These are phyloP conservation scores for Sinella curviseta DNA, from an alignment of 1,140 invertebrate species.

Conservation along the genomic window DNA sequence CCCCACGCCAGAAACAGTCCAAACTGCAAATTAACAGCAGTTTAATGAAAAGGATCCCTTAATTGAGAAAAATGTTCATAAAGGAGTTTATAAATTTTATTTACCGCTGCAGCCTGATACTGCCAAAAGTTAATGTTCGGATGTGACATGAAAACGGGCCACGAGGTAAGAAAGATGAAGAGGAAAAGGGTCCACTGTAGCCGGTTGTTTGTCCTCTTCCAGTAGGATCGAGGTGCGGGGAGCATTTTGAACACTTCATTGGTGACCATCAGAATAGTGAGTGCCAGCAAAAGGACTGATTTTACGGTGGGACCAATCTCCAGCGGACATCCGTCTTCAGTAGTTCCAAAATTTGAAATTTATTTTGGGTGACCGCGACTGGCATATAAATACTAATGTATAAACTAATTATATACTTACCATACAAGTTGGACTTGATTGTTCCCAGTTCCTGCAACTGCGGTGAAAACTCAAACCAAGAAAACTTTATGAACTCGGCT, in stretches of 20 bases:
- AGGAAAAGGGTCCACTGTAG: constrained; percentile 45
- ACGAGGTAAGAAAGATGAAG: constrained; percentile 47
- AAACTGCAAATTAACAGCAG: no score
- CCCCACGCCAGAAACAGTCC: constrained; percentile 76
- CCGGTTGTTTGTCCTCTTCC: constrained; percentile 39
- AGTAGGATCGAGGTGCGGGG: constrained; percentile 38
- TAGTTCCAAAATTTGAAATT: background rate
- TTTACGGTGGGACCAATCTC: constrained; percentile 50
- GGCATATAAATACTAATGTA: background rate
- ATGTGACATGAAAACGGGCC: constrained; percentile 48
- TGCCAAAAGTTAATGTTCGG: constrained; percentile 49
- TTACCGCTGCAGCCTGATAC: constrained; percentile 48
- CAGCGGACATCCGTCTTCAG: constrained; percentile 43
- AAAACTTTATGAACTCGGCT: constrained; percentile 48
- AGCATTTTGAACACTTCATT: constrained; percentile 49
- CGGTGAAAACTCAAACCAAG: constrained; percentile 47
- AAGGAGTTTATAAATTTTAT: constrained; percentile 25
- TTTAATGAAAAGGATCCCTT: background rate
- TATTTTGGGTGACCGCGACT: background rate
- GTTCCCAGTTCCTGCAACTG: constrained; percentile 37
- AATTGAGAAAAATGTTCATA: constrained; percentile 5
- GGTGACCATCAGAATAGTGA: constrained; percentile 45
- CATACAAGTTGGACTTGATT: constrained; percentile 37
- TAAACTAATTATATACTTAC: constrained; percentile 1
- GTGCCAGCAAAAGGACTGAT: constrained; percentile 41